These are phyloP conservation scores for Propithecus deckenii DNA, from an alignment of 2,797 vertebrate species.

Conservation along the genomic window DNA sequence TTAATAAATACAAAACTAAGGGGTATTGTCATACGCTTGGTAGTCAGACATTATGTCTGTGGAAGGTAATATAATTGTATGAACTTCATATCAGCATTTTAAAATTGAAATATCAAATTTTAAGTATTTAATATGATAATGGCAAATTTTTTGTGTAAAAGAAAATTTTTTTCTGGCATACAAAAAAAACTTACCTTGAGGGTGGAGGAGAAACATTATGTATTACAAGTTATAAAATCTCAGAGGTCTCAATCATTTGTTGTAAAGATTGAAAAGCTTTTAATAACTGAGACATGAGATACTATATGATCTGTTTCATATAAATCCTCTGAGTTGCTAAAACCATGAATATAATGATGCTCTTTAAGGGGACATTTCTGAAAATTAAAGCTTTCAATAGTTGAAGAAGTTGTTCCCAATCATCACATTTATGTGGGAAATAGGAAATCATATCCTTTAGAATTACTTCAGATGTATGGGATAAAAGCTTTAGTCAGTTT, in stretches of 20 bases:
- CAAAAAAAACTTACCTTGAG: not conserved
- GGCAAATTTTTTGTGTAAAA: not conserved
- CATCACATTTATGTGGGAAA: not conserved
- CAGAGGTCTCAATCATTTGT: not conserved
- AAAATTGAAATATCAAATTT: conserved; percentile 5
- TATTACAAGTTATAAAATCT: not conserved
- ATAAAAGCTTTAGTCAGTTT: conserved; percentile 40
- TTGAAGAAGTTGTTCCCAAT: not conserved
- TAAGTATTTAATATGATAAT: not conserved
- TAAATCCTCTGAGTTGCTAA: not conserved
- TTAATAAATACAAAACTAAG: not conserved
- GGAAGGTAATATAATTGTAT: not conserved
- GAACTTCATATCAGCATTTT: not conserved
- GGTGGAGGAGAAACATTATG: not conserved
- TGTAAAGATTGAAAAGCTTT: not conserved
- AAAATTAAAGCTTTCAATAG: conserved; percentile 20
- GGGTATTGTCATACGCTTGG: not conserved
- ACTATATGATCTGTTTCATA: not conserved
- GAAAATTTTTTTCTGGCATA: not conserved
- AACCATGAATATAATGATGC: not conserved
- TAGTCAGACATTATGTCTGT: not conserved
- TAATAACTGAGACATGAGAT: not conserved
- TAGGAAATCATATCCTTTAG: not conserved
- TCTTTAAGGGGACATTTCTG: not conserved
- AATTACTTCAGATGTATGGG: not conserved